Base-by-base conservation (phyloP, 2,888 invertebrate species). In the Cryptops parisi region DNA sequence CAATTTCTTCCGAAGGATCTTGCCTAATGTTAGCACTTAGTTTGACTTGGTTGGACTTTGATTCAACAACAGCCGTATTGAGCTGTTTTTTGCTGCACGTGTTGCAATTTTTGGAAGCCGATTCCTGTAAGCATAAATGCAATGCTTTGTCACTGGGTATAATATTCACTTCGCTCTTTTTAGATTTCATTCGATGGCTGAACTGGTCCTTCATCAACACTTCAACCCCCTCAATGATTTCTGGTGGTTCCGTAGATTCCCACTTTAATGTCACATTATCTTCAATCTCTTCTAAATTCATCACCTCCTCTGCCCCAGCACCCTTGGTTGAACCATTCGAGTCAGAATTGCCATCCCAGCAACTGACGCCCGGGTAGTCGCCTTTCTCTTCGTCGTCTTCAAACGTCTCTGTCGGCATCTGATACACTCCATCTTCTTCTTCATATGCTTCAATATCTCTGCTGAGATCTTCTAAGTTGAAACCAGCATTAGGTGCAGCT, bases 341-440 rank as follows among this genome's bases (percentile, higher is more conserved):
- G 2, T 19, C 49, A 4, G 56, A 54, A 52, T 53, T 58, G 41
- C 21, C 84, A 24, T 24, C 43, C 51, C 51, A 51, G 19, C 38
- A 51, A 17, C 51, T 51, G 21, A 51, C 33, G 9, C 6, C 80
- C 39, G 75, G 77, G 67, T 61, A 56, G 55, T 64, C 62, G 38
- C 62, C 63, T 26, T 57, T 52, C 15, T 57, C 57, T 15, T 57
- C 58, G 15, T 60, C 58, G 48, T 64, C 67, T 55, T 74, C 74
- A 53, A 51, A 51, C 3, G 51, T 51, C 19, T 58, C 52, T 2
- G 43, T 45, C 24, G 26, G 45, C 39, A 47, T 45, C 17, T 55
- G 53, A 24, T 52, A 53, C 5, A 43, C 49, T 27, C 47, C 43
- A n/a, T 40, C 59, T 27, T 59, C 59, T 41, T 58, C 61, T 49